These are phyloP conservation scores for Whitmania pigra DNA, from an alignment of 1,140 invertebrate species.

Conservation along the genomic window DNA sequence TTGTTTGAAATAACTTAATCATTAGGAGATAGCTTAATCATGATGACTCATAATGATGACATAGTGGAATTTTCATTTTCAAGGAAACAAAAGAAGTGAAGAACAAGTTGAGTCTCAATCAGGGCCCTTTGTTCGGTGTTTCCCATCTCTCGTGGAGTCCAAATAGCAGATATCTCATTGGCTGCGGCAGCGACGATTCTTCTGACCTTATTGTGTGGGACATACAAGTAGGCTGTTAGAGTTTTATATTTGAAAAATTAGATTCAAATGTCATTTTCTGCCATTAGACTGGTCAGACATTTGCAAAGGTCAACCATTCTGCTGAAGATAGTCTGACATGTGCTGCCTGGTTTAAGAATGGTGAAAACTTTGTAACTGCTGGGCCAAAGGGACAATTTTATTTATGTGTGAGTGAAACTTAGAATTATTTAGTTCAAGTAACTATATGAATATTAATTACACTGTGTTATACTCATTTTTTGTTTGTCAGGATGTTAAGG, in stretches of 20 bases:
- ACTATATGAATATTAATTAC: slow-evolving; percentile 33
- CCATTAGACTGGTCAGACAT: slow-evolving; percentile 19
- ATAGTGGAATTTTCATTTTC: too few species aligned
- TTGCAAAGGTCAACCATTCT: slow-evolving; percentile 46
- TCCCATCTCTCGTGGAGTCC: slow-evolving; percentile 65
- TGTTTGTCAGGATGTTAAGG: too few species aligned
- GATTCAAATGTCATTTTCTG: too few species aligned
- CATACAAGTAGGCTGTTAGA: slow-evolving; percentile 46
- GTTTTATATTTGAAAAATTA: not conserved
- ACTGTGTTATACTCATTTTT: too few species aligned
- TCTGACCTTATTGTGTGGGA: slow-evolving; percentile 92
- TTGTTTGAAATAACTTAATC: too few species aligned
- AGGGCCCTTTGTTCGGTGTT: slow-evolving; percentile 58
- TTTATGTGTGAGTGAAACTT: slow-evolving; percentile 60
- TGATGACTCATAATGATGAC: too few species aligned
- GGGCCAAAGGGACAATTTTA: slow-evolving; percentile 93
- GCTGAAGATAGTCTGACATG: slow-evolving; percentile 86
- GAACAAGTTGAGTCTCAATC: too few species aligned
- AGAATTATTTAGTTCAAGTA: too few species aligned
- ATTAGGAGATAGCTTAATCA: too few species aligned
- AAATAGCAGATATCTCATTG: slow-evolving; percentile 75
- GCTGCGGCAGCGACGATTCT: slow-evolving; percentile 86
- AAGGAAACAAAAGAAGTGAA: too few species aligned
- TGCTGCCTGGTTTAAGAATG: slow-evolving; percentile 81
- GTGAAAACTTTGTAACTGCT: slow-evolving; percentile 79